Conservation (phyloP, 2,113 vertebrate species). For the Cyphotilapia sp. region DNA sequence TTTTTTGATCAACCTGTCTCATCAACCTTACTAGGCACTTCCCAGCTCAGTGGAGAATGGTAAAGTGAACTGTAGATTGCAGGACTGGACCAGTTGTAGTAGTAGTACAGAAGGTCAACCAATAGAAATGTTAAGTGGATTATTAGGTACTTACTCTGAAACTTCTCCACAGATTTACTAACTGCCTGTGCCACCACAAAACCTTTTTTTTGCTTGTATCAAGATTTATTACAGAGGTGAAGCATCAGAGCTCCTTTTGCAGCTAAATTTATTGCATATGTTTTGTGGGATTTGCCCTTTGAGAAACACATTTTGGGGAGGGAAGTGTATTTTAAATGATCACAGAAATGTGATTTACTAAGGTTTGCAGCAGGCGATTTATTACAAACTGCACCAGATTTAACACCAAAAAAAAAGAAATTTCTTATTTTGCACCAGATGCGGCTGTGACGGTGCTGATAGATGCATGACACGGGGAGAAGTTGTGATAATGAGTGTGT, state of each 20-base stretch:
- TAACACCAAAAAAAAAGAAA: background rate
- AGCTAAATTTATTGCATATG: background rate
- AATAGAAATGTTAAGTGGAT: background rate
- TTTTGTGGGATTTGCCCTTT: background rate
- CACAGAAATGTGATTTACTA: background rate
- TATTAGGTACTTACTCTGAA: background rate
- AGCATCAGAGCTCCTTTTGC: background rate
- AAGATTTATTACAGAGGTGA: background rate
- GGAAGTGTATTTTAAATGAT: background rate
- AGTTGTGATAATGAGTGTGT: background rate
- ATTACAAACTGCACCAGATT: background rate
- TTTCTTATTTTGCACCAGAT: background rate
- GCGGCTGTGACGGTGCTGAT: background rate
- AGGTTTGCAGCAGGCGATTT: background rate
- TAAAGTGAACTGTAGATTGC: background rate
- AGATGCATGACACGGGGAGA: background rate
- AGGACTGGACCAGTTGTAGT: background rate
- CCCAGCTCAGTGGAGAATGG: background rate
- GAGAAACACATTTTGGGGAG: background rate
- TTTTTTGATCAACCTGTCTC: background rate
- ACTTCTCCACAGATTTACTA: background rate
- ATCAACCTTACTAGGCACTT: background rate
- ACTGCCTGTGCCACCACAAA: background rate
- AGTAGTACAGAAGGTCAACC: background rate
- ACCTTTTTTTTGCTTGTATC: background rate